Percentiles rank a stretch among this genome's conserved stretches.
Conservation (phyloP, 2,113 vertebrate genomes). For the Syrmaticus mikado region DNA sequence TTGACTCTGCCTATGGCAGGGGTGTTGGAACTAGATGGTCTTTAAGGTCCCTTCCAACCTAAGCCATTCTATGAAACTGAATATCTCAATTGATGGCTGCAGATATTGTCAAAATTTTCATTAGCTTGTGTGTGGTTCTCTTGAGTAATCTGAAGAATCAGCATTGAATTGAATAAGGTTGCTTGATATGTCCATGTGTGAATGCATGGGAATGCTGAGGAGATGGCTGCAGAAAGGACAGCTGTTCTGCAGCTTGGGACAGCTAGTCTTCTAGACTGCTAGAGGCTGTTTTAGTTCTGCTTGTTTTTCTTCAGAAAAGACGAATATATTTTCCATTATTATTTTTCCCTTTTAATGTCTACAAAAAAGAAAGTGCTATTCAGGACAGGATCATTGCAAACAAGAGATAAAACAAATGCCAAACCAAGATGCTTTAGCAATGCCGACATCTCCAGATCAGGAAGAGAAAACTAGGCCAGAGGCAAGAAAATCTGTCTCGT, state of each 20-base stretch:
- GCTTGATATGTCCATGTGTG: neutral
- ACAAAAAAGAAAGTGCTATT: slow-evolving; percentile 49
- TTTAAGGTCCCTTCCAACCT: neutral
- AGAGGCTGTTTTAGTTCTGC: slow-evolving; percentile 9
- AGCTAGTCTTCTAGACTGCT: neutral
- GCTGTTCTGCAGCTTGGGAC: neutral
- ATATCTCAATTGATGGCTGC: neutral
- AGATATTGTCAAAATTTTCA: neutral
- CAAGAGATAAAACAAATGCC: slow-evolving; percentile 48
- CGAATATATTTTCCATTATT: neutral
- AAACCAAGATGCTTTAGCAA: neutral
- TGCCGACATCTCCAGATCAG: slow-evolving; percentile 10
- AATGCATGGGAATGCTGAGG: neutral
- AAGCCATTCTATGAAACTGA: neutral
- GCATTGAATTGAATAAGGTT: neutral
- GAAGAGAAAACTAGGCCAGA: slow-evolving; percentile 17
- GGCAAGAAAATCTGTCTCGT: slow-evolving; percentile 55
- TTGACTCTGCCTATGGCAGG: neutral
- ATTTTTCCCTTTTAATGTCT: slow-evolving; percentile 32
- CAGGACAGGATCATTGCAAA: slow-evolving; percentile 7
- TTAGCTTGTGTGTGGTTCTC: neutral
- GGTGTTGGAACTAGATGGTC: neutral
- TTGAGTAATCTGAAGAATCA: neutral
- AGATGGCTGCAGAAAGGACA: neutral
- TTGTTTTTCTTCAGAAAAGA: slow-evolving; percentile 33